These are phyloP conservation scores for Acleris cristana DNA, from an alignment of 2,888 invertebrate species.

Conservation along the genomic window DNA sequence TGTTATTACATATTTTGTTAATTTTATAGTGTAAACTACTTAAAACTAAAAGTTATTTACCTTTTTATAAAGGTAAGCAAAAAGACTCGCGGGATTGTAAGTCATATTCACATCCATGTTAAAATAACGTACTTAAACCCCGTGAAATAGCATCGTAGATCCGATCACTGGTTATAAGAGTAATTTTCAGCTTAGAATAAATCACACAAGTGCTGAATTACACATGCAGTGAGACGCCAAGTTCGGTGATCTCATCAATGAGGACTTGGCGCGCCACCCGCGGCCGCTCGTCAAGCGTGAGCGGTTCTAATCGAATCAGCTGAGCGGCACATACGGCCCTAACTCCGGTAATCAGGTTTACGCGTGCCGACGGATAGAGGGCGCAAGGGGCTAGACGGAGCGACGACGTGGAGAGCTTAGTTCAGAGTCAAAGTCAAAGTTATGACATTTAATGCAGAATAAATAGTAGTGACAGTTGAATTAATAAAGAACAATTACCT, in stretches of 20 bases:
- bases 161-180: no score
- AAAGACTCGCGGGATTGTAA: no score
- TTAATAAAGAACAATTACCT: no score
- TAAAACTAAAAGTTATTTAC: no score
- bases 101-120: no score
- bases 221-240: no score
- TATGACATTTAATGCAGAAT: neutral
- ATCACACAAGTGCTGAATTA: neutral
- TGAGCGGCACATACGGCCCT: conserved; percentile 23
- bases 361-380: conserved; percentile 2
- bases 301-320: conserved; percentile 26
- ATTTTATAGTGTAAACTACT: no score
- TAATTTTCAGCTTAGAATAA: no score
- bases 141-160: no score
- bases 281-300: conserved; percentile 19
- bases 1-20: no score
- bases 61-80: no score
- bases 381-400: neutral
- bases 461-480: neutral
- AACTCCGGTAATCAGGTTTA: conserved; percentile 31
- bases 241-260: neutral
- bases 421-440: neutral
- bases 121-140: no score
- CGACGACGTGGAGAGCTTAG: neutral
- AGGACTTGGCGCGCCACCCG: conserved; percentile 8